Percentiles rank a stretch among this genome's conserved stretches.
These are phyloP conservation scores for Phrixothrix hirtus DNA, from an alignment of 2,888 invertebrate species.

Conservation along the genomic window DNA sequence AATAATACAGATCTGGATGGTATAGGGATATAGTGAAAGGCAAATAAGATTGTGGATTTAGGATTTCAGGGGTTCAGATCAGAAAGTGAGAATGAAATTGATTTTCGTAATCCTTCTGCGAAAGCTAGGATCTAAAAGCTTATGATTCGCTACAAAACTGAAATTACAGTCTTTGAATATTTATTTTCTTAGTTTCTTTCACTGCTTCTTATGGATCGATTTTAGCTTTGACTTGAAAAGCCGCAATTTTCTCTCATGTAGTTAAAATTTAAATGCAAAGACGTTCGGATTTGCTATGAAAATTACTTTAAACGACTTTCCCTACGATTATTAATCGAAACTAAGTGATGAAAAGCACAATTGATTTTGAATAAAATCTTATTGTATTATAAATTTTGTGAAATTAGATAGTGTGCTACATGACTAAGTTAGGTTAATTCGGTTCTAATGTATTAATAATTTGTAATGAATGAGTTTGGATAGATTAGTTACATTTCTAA, in stretches of 20 bases:
- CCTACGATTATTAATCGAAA: slow-evolving; percentile 2
- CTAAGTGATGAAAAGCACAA: background rate
- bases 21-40: slow-evolving; percentile 30
- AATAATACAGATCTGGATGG: slow-evolving; percentile 23
- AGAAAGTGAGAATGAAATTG: slow-evolving; percentile 42
- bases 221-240: slow-evolving; percentile 9
- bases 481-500: background rate
- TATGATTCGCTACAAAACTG: slow-evolving; percentile 31
- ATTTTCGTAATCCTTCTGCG: slow-evolving; percentile 38
- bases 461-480: background rate
- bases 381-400: background rate
- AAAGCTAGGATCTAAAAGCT: slow-evolving; percentile 28
- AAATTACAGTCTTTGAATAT: slow-evolving; percentile 31
- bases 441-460: background rate
- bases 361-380: background rate
- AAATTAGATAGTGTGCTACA: too few species aligned
- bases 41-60: slow-evolving; percentile 36
- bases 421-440: too few species aligned
- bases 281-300: slow-evolving; percentile 5
- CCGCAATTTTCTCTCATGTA: slow-evolving; percentile 15
- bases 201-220: slow-evolving; percentile 15
- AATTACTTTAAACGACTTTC: slow-evolving; percentile 16
- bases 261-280: slow-evolving; percentile 16
- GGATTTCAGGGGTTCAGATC: slow-evolving; percentile 34
- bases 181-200: slow-evolving; percentile 29